Evolutionary conservation across 2,113 vertebrate species (phyloP), one percentile per base, ranked within the genome.

Genomic region (Emberiza fucata): DNA sequence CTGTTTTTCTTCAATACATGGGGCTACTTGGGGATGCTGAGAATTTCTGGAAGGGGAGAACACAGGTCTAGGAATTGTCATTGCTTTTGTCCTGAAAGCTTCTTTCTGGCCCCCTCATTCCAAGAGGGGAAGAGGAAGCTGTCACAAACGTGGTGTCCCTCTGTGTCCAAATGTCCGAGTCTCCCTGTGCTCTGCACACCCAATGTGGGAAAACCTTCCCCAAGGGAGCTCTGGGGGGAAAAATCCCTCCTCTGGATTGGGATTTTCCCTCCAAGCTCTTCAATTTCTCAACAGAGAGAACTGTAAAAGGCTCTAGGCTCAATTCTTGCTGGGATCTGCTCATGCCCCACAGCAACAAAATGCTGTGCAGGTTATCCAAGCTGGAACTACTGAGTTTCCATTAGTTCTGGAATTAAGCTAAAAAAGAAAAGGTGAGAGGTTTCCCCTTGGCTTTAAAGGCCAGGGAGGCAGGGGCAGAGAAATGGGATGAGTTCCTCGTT

Each of bases 211-310:
- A 93, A 83, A 65, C 40, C 9, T 94, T 33, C 78, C 50, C 35
- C 0, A 1, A 19, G 28, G 16, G 24, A 70, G 5, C 14, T 61
- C 5, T 35, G 5, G 1, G 3, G 3, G 20, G 1, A 1, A 2
- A 45, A 71, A 23, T 3, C 3, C 22, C 11, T 60, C 29, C 35
- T 29, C 23, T 29, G 14, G 24, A 20, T 5, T 45, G 29, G 56
- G 39, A 40, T 61, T 48, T 88, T 83, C 56, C 64, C 51, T 77
- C 33, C 12, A 37, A 80, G 33, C 25, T 56, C 54, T 76, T 72
- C 28, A n/a, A 1, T 72, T 93, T 88, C 35, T 59, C 9, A 39
- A 9, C 29, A 81, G 39, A 76, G 39, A 14, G 22, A 25, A 22
- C 20, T 82, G 45, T 23, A 48, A 65, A 51, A 25, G 39, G 12